A percentile compares a stretch with the other conserved stretches of the same genome.
Evolutionary conservation across 2,797 vertebrate genomes (phyloP).

Genomic region (Gambusia yucatana): DNA sequence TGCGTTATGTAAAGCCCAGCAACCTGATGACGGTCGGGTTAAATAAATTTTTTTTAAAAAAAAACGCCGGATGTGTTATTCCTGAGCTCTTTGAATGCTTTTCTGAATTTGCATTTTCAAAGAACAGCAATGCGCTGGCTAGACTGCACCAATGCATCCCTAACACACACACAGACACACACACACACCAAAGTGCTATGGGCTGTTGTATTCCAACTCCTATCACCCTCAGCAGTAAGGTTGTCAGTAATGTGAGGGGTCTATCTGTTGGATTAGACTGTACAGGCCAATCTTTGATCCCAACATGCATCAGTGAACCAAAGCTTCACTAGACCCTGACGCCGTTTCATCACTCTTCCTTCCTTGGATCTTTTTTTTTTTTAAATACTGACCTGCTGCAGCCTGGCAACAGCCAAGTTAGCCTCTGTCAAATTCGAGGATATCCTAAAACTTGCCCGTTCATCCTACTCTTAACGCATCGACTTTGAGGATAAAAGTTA

Average conservation of each 20-base stretch:
- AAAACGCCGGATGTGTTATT: neutral
- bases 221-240: neutral
- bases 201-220: neutral
- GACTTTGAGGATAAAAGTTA: neutral
- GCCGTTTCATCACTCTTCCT: neutral
- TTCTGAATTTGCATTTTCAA: neutral
- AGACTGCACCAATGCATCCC: neutral
- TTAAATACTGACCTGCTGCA: neutral
- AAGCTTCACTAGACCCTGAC: neutral
- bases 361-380: neutral
- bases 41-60: no score
- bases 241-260: neutral
- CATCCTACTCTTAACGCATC: neutral
- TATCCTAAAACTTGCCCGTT: neutral
- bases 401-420: neutral
- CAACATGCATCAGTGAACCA: neutral
- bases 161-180: neutral
- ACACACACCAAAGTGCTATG: neutral
- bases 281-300: neutral
- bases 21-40: constrained; percentile 52
- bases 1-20: constrained; percentile 55
- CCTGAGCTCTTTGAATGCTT: neutral
- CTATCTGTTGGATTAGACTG: neutral
- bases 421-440: neutral
- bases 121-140: neutral